phyloP scores from a whole-genome alignment of 2,797 vertebrate species.

The Coccyzus lansbergi region DNA sequence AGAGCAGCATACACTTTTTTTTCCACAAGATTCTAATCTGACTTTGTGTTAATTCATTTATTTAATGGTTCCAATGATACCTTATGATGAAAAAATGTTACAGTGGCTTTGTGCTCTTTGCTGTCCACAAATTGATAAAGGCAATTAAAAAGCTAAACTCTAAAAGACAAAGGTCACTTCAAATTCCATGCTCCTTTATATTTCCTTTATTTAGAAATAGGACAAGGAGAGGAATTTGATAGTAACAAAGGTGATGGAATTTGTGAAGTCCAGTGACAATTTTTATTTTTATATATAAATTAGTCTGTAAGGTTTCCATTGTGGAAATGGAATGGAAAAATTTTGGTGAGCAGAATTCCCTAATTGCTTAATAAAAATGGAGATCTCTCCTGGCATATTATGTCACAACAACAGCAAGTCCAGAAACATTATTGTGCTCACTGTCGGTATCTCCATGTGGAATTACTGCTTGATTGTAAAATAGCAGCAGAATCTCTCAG shows the following conservation, averaged over 20 bases:
- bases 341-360: neutral
- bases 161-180: neutral
- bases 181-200: neutral
- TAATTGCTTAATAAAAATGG: neutral
- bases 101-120: neutral
- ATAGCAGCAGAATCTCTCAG: neutral
- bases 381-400: neutral
- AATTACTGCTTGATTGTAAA: neutral
- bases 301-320: neutral
- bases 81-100: neutral
- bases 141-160: neutral
- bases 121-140: neutral
- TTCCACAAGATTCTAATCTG: neutral
- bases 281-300: neutral
- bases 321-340: neutral
- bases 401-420: neutral
- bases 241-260: neutral
- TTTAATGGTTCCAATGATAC: neutral
- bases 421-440: neutral
- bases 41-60: neutral
- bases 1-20: neutral
- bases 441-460: neutral
- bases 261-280: neutral
- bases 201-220: too few species aligned
- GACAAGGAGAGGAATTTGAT: too few species aligned